These are phyloP conservation scores for Drosophila bipectinata DNA, from an alignment of 1,140 invertebrate genomes.

Conservation along the genomic window DNA sequence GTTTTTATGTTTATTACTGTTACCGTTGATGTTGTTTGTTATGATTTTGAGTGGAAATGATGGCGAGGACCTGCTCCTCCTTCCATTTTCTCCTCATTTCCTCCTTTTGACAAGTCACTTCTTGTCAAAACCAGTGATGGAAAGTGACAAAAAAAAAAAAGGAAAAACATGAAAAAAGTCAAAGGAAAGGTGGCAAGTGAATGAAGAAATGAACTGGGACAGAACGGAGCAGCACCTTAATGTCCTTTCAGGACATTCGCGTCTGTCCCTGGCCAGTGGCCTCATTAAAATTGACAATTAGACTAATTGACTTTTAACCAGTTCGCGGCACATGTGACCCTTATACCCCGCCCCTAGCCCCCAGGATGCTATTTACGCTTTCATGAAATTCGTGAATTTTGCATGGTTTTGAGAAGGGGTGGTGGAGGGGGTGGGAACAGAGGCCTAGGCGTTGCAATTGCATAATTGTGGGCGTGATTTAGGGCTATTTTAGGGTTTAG, in stretches of 20 bases:
- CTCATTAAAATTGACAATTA: constrained; percentile 79
- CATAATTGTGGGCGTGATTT: constrained; percentile 12
- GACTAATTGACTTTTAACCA: constrained; percentile 79
- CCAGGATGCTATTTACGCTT: not conserved
- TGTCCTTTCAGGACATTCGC: not conserved
- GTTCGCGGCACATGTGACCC: constrained; percentile 52
- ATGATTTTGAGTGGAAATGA: constrained; percentile 61
- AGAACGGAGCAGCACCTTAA: not conserved
- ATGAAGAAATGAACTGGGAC: not conserved
- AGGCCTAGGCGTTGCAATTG: not conserved
- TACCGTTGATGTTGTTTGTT: constrained; percentile 46
- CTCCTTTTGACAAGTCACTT: constrained; percentile 28
- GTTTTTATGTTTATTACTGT: constrained; percentile 29
- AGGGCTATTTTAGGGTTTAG: constrained; percentile 15
- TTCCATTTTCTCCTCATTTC: not conserved
- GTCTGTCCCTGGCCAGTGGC: constrained; percentile 54
- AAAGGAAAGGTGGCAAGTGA: constrained; percentile 8
- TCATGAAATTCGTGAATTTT: constrained; percentile 43
- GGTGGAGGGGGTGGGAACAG: no score
- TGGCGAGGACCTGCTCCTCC: constrained; percentile 37
- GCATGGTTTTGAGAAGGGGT: constrained; percentile 10
- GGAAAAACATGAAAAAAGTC: not conserved
- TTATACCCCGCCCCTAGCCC: not conserved
- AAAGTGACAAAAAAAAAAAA: not conserved
- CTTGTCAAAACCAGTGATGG: not conserved